Percentiles rank a stretch among this genome's conserved stretches.
phyloP scores from a whole-genome alignment of 1,140 invertebrate species.

The Hermetia illucens region DNA sequence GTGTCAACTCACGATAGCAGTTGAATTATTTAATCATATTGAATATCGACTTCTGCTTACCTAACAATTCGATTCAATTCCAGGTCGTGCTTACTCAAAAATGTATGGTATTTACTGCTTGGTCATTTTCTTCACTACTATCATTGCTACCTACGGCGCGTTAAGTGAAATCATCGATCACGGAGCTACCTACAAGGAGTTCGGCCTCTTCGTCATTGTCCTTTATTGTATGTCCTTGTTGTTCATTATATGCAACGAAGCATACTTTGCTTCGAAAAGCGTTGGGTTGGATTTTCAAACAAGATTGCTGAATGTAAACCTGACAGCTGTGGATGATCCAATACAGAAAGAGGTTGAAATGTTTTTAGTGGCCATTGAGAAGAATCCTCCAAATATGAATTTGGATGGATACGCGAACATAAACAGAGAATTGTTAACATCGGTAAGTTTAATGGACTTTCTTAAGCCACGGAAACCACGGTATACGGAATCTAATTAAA shows the following conservation, averaged over 20 bases:
- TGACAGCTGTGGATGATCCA: constrained; percentile 40
- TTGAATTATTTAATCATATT: too few species aligned
- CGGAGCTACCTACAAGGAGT: constrained; percentile 49
- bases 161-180: constrained; percentile 53
- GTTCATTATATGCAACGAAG: constrained; percentile 53
- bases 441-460: too few species aligned
- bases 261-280: constrained; percentile 46
- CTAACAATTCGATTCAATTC: not conserved
- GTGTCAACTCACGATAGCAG: too few species aligned
- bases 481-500: too few species aligned
- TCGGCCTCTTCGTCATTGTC: constrained; percentile 48
- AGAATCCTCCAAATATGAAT: constrained; percentile 55
- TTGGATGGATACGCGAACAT: constrained; percentile 52
- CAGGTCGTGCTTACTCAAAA: constrained; percentile 48
- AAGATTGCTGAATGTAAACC: constrained; percentile 45
- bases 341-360: constrained; percentile 51
- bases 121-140: constrained; percentile 51
- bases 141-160: constrained; percentile 47
- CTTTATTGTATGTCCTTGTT: constrained; percentile 50
- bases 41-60: too few species aligned
- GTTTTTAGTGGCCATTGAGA: constrained; percentile 53
- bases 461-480: too few species aligned
- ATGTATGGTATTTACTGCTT: constrained; percentile 56
- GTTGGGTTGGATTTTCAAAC: constrained; percentile 49
- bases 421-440: constrained; percentile 47